Conservation (phyloP, 2,888 invertebrate genomes). For the Agrotis clavis region DNA sequence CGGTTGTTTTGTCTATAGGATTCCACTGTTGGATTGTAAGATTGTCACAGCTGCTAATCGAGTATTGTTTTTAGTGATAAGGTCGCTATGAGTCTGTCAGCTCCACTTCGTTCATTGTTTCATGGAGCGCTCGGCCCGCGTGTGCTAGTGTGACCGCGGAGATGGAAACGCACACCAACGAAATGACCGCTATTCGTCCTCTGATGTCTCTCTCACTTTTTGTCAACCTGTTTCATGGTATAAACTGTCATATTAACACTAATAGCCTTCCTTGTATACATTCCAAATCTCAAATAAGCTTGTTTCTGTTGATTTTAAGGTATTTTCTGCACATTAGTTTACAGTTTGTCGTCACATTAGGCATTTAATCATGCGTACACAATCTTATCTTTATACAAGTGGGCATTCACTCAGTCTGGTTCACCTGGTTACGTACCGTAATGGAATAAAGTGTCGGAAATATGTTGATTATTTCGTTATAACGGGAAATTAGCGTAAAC, state of each 20-base stretch:
- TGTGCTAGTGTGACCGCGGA: constrained; percentile 26
- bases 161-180: constrained; percentile 51
- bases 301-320: constrained; percentile 26
- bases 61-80: constrained; percentile 62
- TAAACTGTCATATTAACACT: constrained; percentile 53
- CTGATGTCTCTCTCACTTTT: constrained; percentile 58
- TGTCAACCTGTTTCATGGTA: constrained; percentile 62
- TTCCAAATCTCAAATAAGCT: constrained; percentile 24
- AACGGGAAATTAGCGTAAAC: constrained; percentile 20
- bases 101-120: constrained; percentile 57
- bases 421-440: constrained; percentile 36
- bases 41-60: constrained; percentile 43
- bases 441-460: constrained; percentile 29
- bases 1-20: constrained; percentile 1
- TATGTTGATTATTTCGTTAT: constrained; percentile 20
- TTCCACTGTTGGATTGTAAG: constrained; percentile 28
- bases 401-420: constrained; percentile 36
- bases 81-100: constrained; percentile 42
- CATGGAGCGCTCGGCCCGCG: constrained; percentile 38
- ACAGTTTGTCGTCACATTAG: constrained; percentile 18
- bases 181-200: constrained; percentile 73
- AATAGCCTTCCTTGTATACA: constrained; percentile 29
- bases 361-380: constrained; percentile 36
- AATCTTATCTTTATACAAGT: constrained; percentile 60
- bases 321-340: constrained; percentile 5